A percentile compares a stretch with the other conserved stretches of the same genome.
These are phyloP conservation scores for Eupsittula cactorum DNA, from an alignment of 2,113 vertebrate genomes.

Conservation along the genomic window DNA sequence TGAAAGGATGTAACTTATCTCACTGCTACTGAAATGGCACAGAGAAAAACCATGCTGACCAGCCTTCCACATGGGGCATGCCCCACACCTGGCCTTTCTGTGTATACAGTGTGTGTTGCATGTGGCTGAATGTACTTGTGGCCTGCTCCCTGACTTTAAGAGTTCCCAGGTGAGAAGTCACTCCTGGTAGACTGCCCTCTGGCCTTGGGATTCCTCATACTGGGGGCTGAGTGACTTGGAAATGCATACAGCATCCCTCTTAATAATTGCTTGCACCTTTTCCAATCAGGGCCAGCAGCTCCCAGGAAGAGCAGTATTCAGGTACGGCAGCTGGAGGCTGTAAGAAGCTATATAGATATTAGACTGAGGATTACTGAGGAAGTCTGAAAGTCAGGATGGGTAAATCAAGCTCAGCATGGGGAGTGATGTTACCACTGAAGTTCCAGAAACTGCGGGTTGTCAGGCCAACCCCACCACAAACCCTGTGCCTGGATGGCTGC, in stretches of 20 bases:
- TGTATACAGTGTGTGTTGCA: background rate
- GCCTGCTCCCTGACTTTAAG: background rate
- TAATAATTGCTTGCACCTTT: background rate
- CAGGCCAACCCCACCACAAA: background rate
- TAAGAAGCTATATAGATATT: background rate
- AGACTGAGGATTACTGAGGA: background rate
- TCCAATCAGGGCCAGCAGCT: background rate
- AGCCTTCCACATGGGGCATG: background rate
- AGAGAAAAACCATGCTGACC: background rate
- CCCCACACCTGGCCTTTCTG: background rate
- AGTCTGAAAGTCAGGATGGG: background rate
- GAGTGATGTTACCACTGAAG: background rate
- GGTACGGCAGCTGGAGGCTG: background rate
- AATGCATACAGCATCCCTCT: background rate
- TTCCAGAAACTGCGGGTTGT: background rate
- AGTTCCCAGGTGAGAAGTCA: background rate
- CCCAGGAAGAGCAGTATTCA: background rate
- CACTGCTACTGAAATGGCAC: background rate
- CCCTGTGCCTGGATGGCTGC: rapidly evolving
- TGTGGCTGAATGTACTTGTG: rapidly evolving
- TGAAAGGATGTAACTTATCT: background rate
- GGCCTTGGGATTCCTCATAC: background rate
- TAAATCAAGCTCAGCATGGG: background rate
- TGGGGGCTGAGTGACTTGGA: background rate
- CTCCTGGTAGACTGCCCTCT: background rate